Evolutionary conservation across 2,113 vertebrate genomes (phyloP).

Genomic region (Theristicus caerulescens): DNA sequence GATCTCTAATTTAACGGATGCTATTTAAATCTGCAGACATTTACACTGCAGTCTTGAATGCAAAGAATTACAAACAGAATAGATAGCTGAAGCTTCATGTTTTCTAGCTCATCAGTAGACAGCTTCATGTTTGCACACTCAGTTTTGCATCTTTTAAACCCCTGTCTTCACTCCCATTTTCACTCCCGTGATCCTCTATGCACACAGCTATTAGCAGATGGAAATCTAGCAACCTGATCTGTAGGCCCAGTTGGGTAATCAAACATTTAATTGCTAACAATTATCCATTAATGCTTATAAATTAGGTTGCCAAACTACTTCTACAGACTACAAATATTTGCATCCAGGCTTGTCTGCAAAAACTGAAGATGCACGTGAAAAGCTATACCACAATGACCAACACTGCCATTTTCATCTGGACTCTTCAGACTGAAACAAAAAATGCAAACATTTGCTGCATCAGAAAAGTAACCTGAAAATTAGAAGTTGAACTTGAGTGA

Average conservation of each 20-base stretch:
- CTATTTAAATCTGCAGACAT: background rate
- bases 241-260: constrained; percentile 56
- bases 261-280: constrained; percentile 64
- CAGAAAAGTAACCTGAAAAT: background rate
- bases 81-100: background rate
- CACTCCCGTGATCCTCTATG: background rate
- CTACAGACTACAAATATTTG: constrained; percentile 51
- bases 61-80: background rate
- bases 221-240: constrained; percentile 47
- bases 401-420: fast-evolving
- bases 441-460: background rate
- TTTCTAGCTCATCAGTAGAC: background rate
- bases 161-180: background rate
- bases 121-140: background rate
- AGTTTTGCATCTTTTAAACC: background rate
- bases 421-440: background rate
- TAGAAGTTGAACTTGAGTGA: background rate
- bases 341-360: background rate
- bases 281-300: constrained; percentile 64
- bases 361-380: background rate
- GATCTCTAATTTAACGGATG: background rate
- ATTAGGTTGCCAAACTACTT: constrained; percentile 49
- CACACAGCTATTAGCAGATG: constrained; percentile 41
- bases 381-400: background rate
- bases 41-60: background rate